Conservation (phyloP, 2,797 vertebrate genomes). For the Melanotaenia nigrans region DNA sequence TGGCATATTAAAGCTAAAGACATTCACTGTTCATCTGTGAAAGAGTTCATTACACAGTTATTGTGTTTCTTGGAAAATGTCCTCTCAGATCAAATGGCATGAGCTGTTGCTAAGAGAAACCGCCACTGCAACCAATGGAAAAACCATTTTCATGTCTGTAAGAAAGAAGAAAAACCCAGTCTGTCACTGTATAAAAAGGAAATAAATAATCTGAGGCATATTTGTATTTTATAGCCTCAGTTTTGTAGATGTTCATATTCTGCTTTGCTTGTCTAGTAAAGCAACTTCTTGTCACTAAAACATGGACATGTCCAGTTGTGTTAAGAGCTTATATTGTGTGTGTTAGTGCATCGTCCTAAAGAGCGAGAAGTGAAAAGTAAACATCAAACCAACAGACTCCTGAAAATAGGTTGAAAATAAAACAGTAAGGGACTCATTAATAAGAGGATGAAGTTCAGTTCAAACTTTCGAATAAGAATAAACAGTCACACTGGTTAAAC, state of each 20-base stretch:
- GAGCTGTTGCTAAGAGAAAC: conserved; percentile 16
- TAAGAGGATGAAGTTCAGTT: not conserved
- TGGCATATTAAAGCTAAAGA: conserved; percentile 21
- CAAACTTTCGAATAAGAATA: not conserved
- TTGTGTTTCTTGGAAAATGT: conserved; percentile 27
- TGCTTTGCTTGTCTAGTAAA: not conserved
- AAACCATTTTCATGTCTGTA: not conserved
- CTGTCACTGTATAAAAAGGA: not conserved
- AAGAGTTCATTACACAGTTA: conserved; percentile 16
- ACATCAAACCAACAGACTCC: not conserved
- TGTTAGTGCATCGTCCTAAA: not conserved
- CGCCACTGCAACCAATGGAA: not conserved
- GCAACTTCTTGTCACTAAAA: not conserved
- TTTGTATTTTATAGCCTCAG: not conserved
- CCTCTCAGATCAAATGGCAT: conserved; percentile 14
- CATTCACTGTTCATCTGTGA: conserved; percentile 30
- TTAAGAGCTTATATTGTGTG: not conserved
- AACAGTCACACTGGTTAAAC: not conserved
- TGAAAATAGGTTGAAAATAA: not conserved
- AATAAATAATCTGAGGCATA: too few species aligned
- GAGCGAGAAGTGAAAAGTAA: not conserved
- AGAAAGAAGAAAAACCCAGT: not conserved
- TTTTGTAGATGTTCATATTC: not conserved
- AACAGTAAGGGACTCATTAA: not conserved
- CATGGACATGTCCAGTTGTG: not conserved